These are phyloP conservation scores for Numenius arquata DNA, from an alignment of 2,113 vertebrate species.

Conservation along the genomic window DNA sequence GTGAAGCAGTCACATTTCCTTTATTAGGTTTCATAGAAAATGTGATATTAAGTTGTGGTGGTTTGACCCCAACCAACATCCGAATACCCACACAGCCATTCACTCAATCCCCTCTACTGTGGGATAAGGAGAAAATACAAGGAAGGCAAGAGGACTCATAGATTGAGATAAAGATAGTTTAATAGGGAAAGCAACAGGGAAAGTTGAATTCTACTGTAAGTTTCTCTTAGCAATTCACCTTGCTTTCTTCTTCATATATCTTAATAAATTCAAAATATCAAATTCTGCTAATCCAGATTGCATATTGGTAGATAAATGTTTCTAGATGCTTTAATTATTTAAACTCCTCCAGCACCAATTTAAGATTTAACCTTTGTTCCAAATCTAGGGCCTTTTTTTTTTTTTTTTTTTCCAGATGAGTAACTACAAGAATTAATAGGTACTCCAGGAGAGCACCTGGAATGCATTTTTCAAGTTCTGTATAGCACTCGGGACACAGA, in stretches of 20 bases:
- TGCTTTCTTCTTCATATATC: neutral
- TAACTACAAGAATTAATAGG: neutral
- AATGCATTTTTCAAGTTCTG: neutral
- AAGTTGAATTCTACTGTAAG: neutral
- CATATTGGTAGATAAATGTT: neutral
- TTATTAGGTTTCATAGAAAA: neutral
- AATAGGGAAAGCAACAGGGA: neutral
- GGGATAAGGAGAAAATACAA: neutral
- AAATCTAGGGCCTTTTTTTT: neutral
- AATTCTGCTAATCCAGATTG: neutral
- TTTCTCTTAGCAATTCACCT: neutral
- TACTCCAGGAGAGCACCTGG: neutral
- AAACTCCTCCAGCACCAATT: neutral
- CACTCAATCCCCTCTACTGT: neutral
- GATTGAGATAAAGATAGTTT: neutral
- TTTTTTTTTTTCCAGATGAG: neutral
- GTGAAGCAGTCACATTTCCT: neutral
- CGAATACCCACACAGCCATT: neutral
- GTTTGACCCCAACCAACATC: neutral
- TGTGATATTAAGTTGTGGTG: neutral
- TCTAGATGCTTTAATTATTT: neutral
- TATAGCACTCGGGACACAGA: neutral
- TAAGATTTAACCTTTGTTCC: neutral
- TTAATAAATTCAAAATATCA: neutral
- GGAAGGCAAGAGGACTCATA: neutral